Conservation (phyloP, 2,113 vertebrate species). For the Notothenia rossii region DNA sequence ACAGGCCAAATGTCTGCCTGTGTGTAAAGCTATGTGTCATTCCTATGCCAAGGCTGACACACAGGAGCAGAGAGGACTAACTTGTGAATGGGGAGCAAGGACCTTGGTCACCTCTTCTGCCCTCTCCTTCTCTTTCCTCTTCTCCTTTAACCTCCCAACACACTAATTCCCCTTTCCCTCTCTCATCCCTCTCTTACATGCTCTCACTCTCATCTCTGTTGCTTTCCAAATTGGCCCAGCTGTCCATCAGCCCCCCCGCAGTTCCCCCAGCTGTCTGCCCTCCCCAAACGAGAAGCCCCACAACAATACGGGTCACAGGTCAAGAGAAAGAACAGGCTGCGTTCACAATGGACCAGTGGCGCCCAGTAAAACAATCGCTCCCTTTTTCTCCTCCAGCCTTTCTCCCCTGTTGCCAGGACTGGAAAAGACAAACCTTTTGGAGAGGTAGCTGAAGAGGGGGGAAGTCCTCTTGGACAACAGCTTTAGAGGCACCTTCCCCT, state of each 20-base stretch:
- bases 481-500: constrained; percentile 69
- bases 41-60: constrained; percentile 60
- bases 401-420: constrained; percentile 74
- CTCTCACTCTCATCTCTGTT: constrained; percentile 60
- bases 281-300: constrained; percentile 77
- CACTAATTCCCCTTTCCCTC: constrained; percentile 50
- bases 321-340: constrained; percentile 90
- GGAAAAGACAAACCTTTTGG: constrained; percentile 86
- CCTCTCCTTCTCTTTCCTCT: constrained; percentile 60
- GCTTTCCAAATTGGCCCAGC: constrained; percentile 81
- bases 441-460: constrained; percentile 72
- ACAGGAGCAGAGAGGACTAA: constrained; percentile 61
- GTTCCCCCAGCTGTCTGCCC: constrained; percentile 82
- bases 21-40: constrained; percentile 82
- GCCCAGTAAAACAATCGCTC: constrained; percentile 84
- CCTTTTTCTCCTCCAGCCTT: constrained; percentile 74
- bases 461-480: constrained; percentile 66
- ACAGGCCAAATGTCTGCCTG: constrained; percentile 68
- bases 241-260: constrained; percentile 84
- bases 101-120: constrained; percentile 72
- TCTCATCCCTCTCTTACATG: constrained; percentile 56
- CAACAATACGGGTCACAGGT: constrained; percentile 87
- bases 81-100: constrained; percentile 68
- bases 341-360: constrained; percentile 86
- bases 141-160: constrained; percentile 37